A percentile compares a stretch with the other conserved stretches of the same genome.
Conservation (phyloP, 1,140 invertebrate genomes). For the Ostrea denselamellosa region DNA sequence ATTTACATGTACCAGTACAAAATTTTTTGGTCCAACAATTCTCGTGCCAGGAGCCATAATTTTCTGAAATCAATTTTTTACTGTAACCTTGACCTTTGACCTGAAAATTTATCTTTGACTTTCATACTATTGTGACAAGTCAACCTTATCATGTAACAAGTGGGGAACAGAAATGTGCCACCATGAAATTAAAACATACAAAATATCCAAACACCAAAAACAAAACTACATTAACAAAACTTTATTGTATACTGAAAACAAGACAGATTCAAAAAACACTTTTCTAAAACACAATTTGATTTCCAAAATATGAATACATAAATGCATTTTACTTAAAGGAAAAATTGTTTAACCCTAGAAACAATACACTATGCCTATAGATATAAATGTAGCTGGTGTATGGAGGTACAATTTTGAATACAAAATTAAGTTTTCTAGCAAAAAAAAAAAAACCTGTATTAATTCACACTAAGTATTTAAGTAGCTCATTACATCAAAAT, state of each 20-base stretch:
- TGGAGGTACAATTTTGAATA: neutral
- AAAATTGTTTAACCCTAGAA: neutral
- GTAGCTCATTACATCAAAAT: no score
- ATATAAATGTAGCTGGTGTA: neutral
- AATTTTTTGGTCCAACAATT: no score
- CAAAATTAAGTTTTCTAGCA: neutral
- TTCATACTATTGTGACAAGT: no score
- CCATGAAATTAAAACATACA: neutral
- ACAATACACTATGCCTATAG: neutral
- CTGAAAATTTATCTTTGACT: no score
- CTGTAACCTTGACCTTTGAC: no score
- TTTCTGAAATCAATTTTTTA: no score
- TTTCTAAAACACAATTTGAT: neutral
- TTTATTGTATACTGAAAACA: conserved; percentile 29
- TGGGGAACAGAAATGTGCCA: no score
- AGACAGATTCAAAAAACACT: neutral
- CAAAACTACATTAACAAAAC: neutral
- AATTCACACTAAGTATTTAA: neutral
- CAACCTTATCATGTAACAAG: no score
- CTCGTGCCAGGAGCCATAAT: no score
- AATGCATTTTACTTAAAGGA: neutral
- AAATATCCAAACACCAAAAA: neutral
- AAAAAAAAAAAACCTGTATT: neutral
- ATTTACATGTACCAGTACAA: no score
- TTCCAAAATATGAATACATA: neutral